phyloP scores from a whole-genome alignment of 2,113 vertebrate genomes.

The Taxidea taxus region DNA sequence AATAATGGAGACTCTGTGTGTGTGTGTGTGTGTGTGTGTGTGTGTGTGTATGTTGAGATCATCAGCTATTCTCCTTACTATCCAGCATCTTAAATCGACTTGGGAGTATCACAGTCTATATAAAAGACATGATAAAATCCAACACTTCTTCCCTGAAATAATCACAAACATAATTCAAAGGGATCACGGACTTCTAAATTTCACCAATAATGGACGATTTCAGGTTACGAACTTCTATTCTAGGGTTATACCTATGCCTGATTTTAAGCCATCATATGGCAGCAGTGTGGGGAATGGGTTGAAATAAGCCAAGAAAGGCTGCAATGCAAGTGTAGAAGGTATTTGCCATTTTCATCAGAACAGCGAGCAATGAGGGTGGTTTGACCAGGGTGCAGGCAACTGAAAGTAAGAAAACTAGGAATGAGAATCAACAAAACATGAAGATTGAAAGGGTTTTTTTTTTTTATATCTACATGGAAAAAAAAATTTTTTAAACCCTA shows the following conservation, averaged over 20 bases:
- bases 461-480: not conserved
- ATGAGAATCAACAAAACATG: not conserved
- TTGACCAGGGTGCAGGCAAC: not conserved
- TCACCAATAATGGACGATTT: not conserved
- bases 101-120: not conserved
- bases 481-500: not conserved
- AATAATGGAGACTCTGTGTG: not conserved
- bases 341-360: not conserved
- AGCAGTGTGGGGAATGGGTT: not conserved
- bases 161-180: slow-evolving; percentile 17
- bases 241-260: not conserved
- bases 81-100: not conserved
- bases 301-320: not conserved
- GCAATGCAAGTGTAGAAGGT: not conserved
- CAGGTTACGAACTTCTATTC: not conserved
- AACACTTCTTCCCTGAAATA: not conserved
- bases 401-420: not conserved
- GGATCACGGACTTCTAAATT: not conserved
- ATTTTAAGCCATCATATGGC: not conserved
- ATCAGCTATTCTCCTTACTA: not conserved
- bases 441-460: not conserved
- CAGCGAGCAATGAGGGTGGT: not conserved
- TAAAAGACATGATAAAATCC: not conserved
- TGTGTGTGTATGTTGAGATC: not conserved
- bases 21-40: not conserved